Evolutionary conservation across 2,797 vertebrate genomes (phyloP).

Genomic region (Dendrocincla fuliginosa): DNA sequence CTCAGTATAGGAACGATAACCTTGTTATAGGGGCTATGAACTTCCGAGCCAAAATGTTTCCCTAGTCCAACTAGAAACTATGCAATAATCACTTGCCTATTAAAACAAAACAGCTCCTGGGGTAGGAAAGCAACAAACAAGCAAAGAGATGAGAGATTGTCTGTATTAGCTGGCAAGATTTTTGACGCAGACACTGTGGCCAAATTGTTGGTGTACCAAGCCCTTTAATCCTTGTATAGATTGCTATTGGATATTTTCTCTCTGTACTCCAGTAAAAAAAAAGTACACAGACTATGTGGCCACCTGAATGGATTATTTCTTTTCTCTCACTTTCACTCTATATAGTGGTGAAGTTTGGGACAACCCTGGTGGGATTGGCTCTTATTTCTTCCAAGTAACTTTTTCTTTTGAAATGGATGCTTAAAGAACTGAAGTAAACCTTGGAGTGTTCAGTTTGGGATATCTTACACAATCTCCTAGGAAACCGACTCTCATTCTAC

Average conservation of each 20-base stretch:
- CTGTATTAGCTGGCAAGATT: not conserved
- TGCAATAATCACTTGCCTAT: not conserved
- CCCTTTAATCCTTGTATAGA: not conserved
- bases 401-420: not conserved
- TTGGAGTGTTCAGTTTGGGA: not conserved
- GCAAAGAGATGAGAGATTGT: not conserved
- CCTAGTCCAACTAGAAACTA: not conserved
- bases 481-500: not conserved
- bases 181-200: not conserved
- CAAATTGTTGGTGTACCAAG: not conserved
- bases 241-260: not conserved
- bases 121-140: not conserved
- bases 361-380: not conserved
- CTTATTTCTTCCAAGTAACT: not conserved
- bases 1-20: not conserved
- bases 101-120: not conserved
- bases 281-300: rapidly evolving
- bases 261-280: not conserved
- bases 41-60: not conserved
- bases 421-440: not conserved
- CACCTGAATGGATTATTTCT: not conserved
- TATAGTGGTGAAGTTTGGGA: not conserved
- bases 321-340: not conserved
- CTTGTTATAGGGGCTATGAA: not conserved
- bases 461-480: not conserved